Base-by-base conservation (phyloP, 2,113 vertebrate genomes). In the Promerops cafer region DNA sequence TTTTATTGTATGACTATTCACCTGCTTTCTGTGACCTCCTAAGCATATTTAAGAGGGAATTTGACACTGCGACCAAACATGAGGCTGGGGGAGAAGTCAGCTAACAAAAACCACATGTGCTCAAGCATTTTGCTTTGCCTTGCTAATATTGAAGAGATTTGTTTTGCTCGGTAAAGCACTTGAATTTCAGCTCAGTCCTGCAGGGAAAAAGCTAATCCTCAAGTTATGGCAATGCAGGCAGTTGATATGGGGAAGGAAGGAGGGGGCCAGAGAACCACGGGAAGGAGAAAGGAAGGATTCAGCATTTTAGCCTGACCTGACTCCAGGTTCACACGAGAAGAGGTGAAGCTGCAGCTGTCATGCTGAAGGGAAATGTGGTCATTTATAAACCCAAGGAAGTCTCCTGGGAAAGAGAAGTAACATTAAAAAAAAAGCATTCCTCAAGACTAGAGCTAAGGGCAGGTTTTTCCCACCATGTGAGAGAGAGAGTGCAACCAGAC, bases 1-100 rank as follows among this genome's bases (percentile, higher is more conserved):
- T 96, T 96, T 96, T 96, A 96, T 95, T 93, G 93, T 93, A 97
- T 78, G 87, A 94, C 82, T 96, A 94, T 91, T 97, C 97, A 96
- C 96, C 93, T 96, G 94, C 92, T 96, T 92, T 91, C 78, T 91
- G 64, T 93, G 91, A 96, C 93, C 95, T 92, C 74, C 94, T 91
- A 90, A 93, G 70, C 84, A 65, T 52, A 91, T 79, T 95, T 83
- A 84, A 94, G 91, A 91, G 88, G 90, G 87, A 94, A 96, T 90
- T 83, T 95, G 96, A 96, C 90, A 94, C 95, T 57, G 37, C 13
- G 40, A 93, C 90, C 70, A 90, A 94, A 61, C 47, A n/a, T 35
- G 54, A 84, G 85, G 83, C 49, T 90, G 64, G 61, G 88, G 77
- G 92, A 95, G 72, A 96, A 96, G 66, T 53, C 92, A 68, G 66